These are phyloP conservation scores for Brachyptera putata DNA, from an alignment of 2,888 invertebrate genomes.

Conservation along the genomic window DNA sequence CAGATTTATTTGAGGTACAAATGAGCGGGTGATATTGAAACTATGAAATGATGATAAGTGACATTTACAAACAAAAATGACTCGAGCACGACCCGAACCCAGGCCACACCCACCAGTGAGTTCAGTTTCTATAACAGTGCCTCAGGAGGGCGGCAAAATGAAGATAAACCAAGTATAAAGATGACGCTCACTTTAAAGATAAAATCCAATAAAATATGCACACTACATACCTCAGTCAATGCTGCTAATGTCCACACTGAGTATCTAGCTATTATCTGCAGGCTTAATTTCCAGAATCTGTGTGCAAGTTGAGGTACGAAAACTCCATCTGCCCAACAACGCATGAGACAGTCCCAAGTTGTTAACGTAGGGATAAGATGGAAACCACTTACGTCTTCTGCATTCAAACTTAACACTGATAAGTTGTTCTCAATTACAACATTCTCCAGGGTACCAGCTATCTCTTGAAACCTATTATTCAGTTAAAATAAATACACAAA, in stretches of 20 bases:
- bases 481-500: constrained; percentile 34
- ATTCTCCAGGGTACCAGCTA: constrained; percentile 59
- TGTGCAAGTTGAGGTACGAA: constrained; percentile 73
- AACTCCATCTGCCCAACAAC: constrained; percentile 74
- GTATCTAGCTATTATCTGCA: constrained; percentile 79
- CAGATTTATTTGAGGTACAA: too few relatives aligned
- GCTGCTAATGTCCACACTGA: constrained; percentile 61
- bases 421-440: constrained; percentile 33
- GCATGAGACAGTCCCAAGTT: constrained; percentile 51
- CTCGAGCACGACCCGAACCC: too few relatives aligned
- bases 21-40: too few relatives aligned
- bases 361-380: constrained; percentile 45
- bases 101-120: too few relatives aligned
- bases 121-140: too few relatives aligned
- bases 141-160: too few relatives aligned
- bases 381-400: constrained; percentile 27
- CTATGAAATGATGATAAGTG: too few relatives aligned
- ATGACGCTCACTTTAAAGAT: constrained; percentile 22
- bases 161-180: too few relatives aligned
- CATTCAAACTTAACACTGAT: constrained; percentile 4
- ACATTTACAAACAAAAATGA: too few relatives aligned
- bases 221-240: constrained; percentile 46
- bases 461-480: constrained; percentile 86
- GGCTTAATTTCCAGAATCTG: constrained; percentile 81
- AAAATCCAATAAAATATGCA: not conserved